Percentiles rank a stretch among this genome's conserved stretches.
These are phyloP conservation scores for Lacerta bilineata DNA, from an alignment of 2,797 vertebrate species.

Conservation along the genomic window DNA sequence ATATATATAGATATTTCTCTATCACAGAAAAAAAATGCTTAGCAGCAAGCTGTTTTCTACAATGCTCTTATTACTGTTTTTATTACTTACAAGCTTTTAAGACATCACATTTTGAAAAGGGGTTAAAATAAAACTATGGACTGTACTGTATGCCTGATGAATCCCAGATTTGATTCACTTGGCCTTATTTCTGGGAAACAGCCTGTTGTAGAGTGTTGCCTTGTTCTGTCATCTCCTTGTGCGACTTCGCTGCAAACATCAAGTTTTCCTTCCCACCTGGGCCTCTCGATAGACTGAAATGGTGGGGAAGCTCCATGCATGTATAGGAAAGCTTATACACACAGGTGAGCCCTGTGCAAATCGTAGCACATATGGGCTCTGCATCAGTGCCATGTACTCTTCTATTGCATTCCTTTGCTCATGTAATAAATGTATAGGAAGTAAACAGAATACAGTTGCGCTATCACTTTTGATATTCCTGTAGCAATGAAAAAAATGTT, in stretches of 20 bases:
- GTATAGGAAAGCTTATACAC: not conserved
- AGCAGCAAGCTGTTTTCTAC: conserved; percentile 7
- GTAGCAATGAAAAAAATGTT: conserved; percentile 61
- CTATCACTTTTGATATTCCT: conserved; percentile 70
- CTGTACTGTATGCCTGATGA: conserved; percentile 60
- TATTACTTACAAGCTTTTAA: conserved; percentile 43
- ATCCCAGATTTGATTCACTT: conserved; percentile 53
- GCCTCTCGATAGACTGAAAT: not conserved
- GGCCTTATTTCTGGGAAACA: conserved; percentile 50
- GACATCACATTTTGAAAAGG: conserved; percentile 56
- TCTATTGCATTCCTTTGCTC: conserved; percentile 61
- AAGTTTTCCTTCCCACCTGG: not conserved
- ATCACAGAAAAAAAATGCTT: not conserved
- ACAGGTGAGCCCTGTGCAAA: not conserved
- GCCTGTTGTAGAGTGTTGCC: not conserved
- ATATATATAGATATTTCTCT: not conserved
- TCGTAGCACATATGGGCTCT: not conserved
- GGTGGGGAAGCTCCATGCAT: not conserved
- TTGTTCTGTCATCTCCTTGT: not conserved
- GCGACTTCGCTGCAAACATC: no score
- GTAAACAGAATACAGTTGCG: conserved; percentile 59
- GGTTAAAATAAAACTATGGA: conserved; percentile 58
- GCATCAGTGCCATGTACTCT: conserved; percentile 58
- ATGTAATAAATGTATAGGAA: conserved; percentile 63
- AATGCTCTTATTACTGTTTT: conserved; percentile 47